Evolutionary conservation across 2,113 vertebrate species (phyloP).

Genomic region (Istiophorus platypterus): DNA sequence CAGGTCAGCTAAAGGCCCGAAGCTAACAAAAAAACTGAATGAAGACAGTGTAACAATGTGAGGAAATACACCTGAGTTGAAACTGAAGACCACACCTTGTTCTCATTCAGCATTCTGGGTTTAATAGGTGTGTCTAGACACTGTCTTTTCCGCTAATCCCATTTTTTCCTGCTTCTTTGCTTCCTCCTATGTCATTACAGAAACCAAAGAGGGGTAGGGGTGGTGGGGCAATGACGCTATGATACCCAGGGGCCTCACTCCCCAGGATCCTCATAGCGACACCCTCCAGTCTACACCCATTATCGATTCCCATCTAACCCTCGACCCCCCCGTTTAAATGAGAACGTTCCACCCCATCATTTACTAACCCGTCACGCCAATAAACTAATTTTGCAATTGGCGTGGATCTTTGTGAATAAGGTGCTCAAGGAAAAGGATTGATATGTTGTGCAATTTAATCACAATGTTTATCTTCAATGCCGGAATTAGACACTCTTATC

Average conservation of each 20-base stretch:
- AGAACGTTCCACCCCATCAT: not conserved
- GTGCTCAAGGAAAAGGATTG: too few relatives aligned
- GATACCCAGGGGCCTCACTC: not conserved
- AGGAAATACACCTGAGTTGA: not conserved
- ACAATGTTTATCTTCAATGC: not conserved
- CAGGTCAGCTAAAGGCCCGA: constrained; percentile 2
- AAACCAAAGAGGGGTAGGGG: constrained; percentile 7
- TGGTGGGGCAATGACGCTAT: not conserved
- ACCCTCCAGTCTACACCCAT: not conserved
- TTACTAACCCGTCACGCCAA: not conserved
- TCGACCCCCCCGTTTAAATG: not conserved
- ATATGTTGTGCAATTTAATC: not conserved
- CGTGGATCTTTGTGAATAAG: too few relatives aligned
- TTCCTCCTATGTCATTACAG: constrained; percentile 31
- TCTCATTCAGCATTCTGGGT: not conserved
- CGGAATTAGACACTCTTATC: constrained; percentile 2
- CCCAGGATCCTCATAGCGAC: not conserved
- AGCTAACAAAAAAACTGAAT: not conserved
- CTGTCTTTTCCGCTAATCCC: constrained; percentile 5
- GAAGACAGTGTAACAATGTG: not conserved
- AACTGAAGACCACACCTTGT: not conserved
- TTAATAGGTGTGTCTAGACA: not conserved
- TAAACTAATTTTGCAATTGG: not conserved
- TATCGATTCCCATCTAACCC: not conserved
- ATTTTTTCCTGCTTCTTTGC: not conserved